Conservation (phyloP, 1,140 invertebrate species). For the Atta cephalotes region DNA sequence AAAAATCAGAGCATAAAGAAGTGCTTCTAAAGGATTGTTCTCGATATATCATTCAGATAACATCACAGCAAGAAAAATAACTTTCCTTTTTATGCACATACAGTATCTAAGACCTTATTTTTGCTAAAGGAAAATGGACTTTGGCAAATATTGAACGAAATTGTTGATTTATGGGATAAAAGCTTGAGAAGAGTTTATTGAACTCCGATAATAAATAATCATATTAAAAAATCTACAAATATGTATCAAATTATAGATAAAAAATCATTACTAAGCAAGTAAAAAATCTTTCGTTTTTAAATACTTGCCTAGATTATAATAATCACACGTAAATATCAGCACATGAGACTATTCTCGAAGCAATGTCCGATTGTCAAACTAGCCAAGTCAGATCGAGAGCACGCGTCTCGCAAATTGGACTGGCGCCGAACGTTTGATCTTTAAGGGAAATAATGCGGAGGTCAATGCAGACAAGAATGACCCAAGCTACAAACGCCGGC, state of each 20-base stretch:
- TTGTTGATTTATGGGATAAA: not conserved
- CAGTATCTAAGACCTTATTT: not conserved
- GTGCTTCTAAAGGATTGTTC: not conserved
- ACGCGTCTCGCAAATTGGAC: conserved; percentile 62
- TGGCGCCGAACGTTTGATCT: conserved; percentile 62
- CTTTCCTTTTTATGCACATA: not conserved
- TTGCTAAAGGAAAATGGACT: not conserved
- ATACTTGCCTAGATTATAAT: not conserved
- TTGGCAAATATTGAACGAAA: not conserved
- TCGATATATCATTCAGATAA: conserved; percentile 10
- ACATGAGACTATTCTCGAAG: not conserved
- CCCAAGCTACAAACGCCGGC: conserved; percentile 29
- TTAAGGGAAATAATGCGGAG: conserved; percentile 35
- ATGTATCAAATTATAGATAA: not conserved
- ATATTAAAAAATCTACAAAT: not conserved
- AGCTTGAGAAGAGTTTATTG: too few species aligned
- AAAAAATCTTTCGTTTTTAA: not conserved
- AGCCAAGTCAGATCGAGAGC: conserved; percentile 8
- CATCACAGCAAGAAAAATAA: conserved; percentile 22
- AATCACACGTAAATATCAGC: not conserved
- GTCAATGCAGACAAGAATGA: conserved; percentile 51
- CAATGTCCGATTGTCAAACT: not conserved
- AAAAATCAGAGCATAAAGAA: conserved; percentile 17
- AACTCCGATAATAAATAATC: not conserved
- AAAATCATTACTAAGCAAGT: not conserved